phyloP scores from a whole-genome alignment of 2,888 invertebrate species.

The Drosophila austrosaltans region DNA sequence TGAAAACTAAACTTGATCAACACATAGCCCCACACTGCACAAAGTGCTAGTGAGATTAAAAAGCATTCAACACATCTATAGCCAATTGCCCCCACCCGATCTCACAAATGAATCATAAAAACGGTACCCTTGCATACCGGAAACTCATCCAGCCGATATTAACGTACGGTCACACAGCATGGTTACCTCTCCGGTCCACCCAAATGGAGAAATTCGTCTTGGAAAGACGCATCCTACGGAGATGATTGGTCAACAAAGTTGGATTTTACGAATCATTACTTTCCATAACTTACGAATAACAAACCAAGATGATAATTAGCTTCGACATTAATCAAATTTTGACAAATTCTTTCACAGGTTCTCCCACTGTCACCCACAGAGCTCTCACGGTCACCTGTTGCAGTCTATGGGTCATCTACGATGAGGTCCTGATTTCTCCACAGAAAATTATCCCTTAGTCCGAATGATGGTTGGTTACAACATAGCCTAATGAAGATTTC shows the following conservation, averaged over 20 bases:
- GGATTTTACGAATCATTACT: not conserved
- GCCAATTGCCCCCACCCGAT: not conserved
- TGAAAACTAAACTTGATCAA: not conserved
- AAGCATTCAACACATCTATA: not conserved
- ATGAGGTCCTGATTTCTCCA: too few species aligned
- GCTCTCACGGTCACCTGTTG: too few species aligned
- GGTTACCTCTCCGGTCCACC: conserved; percentile 10
- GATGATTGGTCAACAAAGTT: not conserved
- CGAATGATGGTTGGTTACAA: too few species aligned
- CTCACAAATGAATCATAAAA: not conserved
- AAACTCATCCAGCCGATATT: conserved; percentile 7
- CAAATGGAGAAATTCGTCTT: conserved; percentile 16
- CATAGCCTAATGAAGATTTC: too few species aligned
- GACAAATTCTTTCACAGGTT: too few species aligned
- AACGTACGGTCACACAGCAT: conserved; percentile 2
- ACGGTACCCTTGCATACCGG: not conserved
- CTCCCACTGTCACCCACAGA: too few species aligned
- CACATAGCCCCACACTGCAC: not conserved
- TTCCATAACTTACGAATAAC: too few species aligned
- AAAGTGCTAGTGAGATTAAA: not conserved
- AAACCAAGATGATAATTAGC: too few species aligned
- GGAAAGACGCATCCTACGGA: conserved; percentile 1
- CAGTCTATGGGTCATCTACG: too few species aligned
- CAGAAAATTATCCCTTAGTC: too few species aligned
- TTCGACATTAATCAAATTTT: too few species aligned